These are phyloP conservation scores for Bergia sp. DNA, from an alignment of 92 coral and sea anemone genomes.

Conservation along the genomic window DNA sequence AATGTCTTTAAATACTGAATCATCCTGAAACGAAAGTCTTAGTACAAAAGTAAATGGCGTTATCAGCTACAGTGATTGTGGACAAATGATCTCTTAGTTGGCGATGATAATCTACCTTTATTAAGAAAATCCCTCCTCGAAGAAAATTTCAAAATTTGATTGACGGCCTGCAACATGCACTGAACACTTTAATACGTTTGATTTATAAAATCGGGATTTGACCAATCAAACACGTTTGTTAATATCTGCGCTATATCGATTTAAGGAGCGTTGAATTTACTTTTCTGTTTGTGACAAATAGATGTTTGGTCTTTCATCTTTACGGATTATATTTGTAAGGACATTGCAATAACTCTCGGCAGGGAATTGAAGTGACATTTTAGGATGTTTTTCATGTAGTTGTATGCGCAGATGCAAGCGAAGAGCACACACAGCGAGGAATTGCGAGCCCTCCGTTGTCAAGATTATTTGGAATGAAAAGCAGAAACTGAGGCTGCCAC, in stretches of 20 bases:
- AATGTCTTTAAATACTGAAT: background rate
- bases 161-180: background rate
- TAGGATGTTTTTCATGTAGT: background rate
- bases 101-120: background rate
- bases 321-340: background rate
- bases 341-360: background rate
- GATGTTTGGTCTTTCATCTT: background rate
- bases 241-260: background rate
- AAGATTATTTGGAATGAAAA: background rate
- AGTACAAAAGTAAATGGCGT: background rate
- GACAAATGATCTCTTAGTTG: background rate
- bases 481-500: background rate
- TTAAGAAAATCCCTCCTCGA: background rate
- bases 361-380: background rate
- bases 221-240: slow-evolving; percentile 13
- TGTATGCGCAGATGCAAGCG: background rate
- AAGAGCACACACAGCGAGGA: too few species aligned
- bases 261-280: background rate
- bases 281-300: background rate
- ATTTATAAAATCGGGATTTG: background rate
- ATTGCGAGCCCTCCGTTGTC: background rate
- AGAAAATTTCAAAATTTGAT: background rate
- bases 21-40: background rate
- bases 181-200: background rate
- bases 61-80: background rate